Conservation (phyloP, 1,140 invertebrate genomes). For the Augochlora pura region DNA sequence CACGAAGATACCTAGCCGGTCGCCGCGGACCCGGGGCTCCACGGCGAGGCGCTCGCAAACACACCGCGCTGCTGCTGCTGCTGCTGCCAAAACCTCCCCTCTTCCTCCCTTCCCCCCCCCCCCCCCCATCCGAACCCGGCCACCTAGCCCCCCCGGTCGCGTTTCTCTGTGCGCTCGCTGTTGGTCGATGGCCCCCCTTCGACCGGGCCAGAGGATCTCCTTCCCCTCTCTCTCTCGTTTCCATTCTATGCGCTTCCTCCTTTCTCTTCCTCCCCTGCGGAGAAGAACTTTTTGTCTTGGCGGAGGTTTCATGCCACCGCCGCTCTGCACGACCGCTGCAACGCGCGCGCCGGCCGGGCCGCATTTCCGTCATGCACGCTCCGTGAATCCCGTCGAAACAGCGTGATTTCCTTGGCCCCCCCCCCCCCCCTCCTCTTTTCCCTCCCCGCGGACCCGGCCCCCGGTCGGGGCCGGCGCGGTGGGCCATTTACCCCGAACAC, state of each 20-base stretch:
- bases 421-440: no score
- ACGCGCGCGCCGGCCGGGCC: conserved; percentile 19
- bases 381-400: conserved; percentile 48
- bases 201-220: conserved; percentile 30
- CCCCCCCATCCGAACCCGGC: no score
- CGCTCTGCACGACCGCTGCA: conserved; percentile 42
- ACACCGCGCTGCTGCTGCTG: conserved; percentile 13
- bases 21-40: not conserved
- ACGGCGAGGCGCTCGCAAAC: not conserved
- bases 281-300: conserved; percentile 47
- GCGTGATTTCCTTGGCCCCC: conserved; percentile 46
- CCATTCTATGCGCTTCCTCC: conserved; percentile 45
- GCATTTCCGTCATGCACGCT: conserved; percentile 64
- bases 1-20: conserved; percentile 41
- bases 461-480: no score
- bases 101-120: not conserved
- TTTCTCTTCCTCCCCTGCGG: conserved; percentile 43
- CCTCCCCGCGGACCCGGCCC: not conserved
- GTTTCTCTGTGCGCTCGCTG: not conserved
- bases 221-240: conserved; percentile 44
- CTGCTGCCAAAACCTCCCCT: conserved; percentile 18
- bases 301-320: conserved; percentile 49
- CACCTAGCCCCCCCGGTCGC: conserved; percentile 10
- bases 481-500: no score
- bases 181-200: conserved; percentile 45